Base-by-base conservation (phyloP, 2,888 invertebrate genomes). In the Plebejus melissa region DNA sequence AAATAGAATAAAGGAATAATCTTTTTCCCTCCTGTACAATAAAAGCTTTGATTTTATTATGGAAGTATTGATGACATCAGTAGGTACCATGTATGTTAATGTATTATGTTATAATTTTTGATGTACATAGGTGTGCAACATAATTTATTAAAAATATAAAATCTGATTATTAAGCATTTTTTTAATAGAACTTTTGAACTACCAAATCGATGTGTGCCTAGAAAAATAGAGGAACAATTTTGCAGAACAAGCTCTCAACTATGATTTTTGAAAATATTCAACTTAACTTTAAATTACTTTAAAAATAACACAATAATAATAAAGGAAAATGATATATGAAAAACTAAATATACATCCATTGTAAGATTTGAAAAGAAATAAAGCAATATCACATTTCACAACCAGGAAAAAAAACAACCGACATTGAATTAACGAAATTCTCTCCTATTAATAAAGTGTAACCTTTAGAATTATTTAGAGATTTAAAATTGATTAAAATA, bases 301-400 rank as follows among this genome's bases (percentile, higher is more conserved):
- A 46, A 46, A 46, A 46, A 11, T 9, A 46, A 46, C 1, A 54
- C 16, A 54, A 54, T 4, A 60, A 58, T 22, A 28, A 2, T 60
- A 60, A 9, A 9, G 13, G 32, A 32, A 65, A 32, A 65, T 65
- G 4, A 65, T 32, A 65, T 32, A 32, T 11, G 4, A 60, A 65
- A 13, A 4, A 36, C 28, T 28, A 65, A 65, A 32, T 5, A 32
- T 28, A 13, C 2, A 65, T 60, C 60, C 32, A 11, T 28, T 11
- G 60, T 28, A 28, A 28, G 60, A 22, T 9, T 65, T 65, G 60
- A 65, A 32, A 65, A 65, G 22, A 65, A 65, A 65, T 32, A 36
- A 36, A 11, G 13, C 65, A 65, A 65, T 65, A 65, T 60, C 60
- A 60, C 58, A 22, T 65, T 28, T 65, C 60, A 65, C 32, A 65